Evolutionary conservation across 2,113 vertebrate genomes (phyloP).

Genomic region (Leptosomus discolor): DNA sequence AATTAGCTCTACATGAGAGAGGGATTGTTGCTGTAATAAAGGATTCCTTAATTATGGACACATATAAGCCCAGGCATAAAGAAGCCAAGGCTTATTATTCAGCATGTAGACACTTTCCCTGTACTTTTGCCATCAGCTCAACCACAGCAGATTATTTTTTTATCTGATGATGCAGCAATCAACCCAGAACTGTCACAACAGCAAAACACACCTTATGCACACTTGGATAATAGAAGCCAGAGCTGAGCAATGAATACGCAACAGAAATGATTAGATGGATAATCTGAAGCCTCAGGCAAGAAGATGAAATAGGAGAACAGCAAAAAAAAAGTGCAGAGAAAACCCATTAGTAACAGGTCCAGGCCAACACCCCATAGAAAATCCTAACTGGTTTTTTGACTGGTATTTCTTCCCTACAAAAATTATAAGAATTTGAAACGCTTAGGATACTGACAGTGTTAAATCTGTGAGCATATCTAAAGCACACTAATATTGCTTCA

Average conservation of each 20-base stretch:
- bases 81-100: slow-evolving; percentile 3
- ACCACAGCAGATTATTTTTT: slow-evolving; percentile 24
- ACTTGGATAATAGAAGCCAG: neutral
- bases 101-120: slow-evolving; percentile 20
- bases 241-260: neutral
- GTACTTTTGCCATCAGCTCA: slow-evolving; percentile 8
- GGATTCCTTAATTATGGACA: slow-evolving; percentile 4
- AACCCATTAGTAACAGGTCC: neutral
- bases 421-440: neutral
- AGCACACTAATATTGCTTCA: neutral
- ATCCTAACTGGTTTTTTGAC: neutral
- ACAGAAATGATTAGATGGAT: neutral
- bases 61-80: neutral
- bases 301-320: neutral
- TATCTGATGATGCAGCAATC: slow-evolving; percentile 35
- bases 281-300: slow-evolving; percentile 17
- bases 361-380: neutral
- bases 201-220: neutral
- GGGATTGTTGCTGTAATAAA: slow-evolving; percentile 18
- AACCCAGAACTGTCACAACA: neutral
- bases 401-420: neutral
- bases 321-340: neutral
- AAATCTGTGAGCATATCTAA: neutral
- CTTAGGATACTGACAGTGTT: neutral
- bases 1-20: slow-evolving; percentile 39